phyloP scores from a whole-genome alignment of 2,113 vertebrate genomes.

The Phylloscopus trochilus region DNA sequence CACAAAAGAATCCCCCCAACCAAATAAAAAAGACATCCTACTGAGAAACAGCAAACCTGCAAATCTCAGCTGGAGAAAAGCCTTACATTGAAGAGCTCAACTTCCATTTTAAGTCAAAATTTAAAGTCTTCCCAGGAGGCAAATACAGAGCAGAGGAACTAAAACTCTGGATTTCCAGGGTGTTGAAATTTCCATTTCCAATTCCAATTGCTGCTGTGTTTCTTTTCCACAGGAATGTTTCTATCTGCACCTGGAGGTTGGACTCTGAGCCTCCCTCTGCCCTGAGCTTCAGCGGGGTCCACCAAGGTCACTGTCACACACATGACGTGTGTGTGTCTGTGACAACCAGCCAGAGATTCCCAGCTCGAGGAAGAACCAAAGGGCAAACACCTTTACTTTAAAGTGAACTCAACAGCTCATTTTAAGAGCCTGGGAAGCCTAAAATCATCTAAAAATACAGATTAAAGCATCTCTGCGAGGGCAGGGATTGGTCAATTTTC shows the following conservation, averaged over 20 bases:
- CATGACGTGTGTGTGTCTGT: not conserved
- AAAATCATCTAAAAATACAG: fast-evolving
- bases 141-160: not conserved
- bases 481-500: not conserved
- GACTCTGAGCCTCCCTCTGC: fast-evolving
- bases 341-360: not conserved
- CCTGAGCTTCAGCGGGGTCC: not conserved
- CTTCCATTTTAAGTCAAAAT: not conserved
- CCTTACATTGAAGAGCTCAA: fast-evolving
- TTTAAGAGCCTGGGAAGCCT: not conserved
- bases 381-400: not conserved
- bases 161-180: not conserved
- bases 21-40: not conserved
- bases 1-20: too few species aligned
- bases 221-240: not conserved
- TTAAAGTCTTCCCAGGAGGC: not conserved
- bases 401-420: not conserved
- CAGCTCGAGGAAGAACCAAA: not conserved
- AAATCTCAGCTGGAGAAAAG: not conserved
- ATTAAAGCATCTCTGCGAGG: fast-evolving
- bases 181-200: too few species aligned
- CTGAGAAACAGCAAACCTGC: fast-evolving
- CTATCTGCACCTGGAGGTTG: fast-evolving
- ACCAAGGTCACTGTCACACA: not conserved
- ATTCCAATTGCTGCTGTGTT: not conserved